A percentile compares a stretch with the other conserved stretches of the same genome.
Evolutionary conservation across 92 coral and sea anemone species (phyloP).

Genomic region (Siderastrea radians): DNA sequence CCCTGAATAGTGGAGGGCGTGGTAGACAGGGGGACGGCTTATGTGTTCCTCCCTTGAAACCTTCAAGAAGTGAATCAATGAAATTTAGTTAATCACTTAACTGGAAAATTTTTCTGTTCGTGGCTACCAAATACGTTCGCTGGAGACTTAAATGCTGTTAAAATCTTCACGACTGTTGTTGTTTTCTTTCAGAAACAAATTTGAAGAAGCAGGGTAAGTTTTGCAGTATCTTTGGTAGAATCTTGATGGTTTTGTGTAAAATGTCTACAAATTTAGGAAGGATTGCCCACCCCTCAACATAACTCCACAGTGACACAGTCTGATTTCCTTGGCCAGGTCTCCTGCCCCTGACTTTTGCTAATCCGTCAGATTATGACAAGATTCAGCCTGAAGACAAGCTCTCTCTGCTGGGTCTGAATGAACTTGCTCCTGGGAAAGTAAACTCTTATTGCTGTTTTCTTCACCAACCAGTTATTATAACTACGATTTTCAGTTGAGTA

Average conservation of each 20-base stretch:
- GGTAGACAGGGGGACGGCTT: too few relatives aligned
- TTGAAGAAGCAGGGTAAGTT: slow-evolving; percentile 97
- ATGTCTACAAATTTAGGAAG: neutral
- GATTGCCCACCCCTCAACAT: neutral
- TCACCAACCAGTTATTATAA: neutral
- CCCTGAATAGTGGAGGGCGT: neutral
- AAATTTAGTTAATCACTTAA: too few relatives aligned
- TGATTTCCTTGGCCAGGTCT: slow-evolving; percentile 62
- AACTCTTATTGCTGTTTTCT: neutral
- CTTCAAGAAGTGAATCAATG: too few relatives aligned
- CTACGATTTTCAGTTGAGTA: too few relatives aligned
- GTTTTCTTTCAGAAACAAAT: slow-evolving; percentile 89
- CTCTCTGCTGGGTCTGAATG: slow-evolving; percentile 87
- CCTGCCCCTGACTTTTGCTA: slow-evolving; percentile 92
- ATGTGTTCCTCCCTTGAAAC: too few relatives aligned
- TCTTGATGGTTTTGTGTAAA: neutral
- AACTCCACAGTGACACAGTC: neutral
- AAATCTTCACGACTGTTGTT: neutral
- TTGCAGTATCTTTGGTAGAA: neutral
- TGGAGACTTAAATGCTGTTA: too few relatives aligned
- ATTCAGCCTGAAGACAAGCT: slow-evolving; percentile 91
- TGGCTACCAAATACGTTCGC: too few relatives aligned
- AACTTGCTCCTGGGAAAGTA: slow-evolving; percentile 95
- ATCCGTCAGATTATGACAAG: slow-evolving; percentile 92
- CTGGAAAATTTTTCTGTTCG: too few relatives aligned